Evolutionary conservation across 2,888 invertebrate species (phyloP).

Genomic region (Conchocele bisecta): DNA sequence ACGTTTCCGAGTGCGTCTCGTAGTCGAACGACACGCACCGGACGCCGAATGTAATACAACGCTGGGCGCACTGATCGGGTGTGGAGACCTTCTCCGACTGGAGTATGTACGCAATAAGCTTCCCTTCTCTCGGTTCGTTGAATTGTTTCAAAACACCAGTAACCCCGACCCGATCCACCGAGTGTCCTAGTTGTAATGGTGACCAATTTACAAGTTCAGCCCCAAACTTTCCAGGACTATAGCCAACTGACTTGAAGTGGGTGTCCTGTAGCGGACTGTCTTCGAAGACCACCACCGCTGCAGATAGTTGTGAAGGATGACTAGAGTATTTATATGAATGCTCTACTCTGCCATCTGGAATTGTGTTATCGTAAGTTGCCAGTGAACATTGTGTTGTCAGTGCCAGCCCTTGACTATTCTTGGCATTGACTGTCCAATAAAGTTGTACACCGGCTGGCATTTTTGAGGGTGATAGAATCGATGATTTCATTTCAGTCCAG

Average conservation of each 20-base stretch:
- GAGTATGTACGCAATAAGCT: slow-evolving; percentile 41
- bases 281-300: slow-evolving; percentile 60
- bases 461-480: slow-evolving; percentile 43
- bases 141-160: slow-evolving; percentile 42
- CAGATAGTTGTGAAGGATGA: slow-evolving; percentile 57
- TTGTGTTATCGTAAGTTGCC: slow-evolving; percentile 65
- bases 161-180: slow-evolving; percentile 21
- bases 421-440: slow-evolving; percentile 67
- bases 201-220: slow-evolving; percentile 52
- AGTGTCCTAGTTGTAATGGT: slow-evolving; percentile 21
- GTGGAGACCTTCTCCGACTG: slow-evolving; percentile 22
- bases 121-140: slow-evolving; percentile 51
- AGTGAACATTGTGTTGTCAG: slow-evolving; percentile 54
- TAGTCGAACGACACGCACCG: slow-evolving; percentile 65
- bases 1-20: slow-evolving; percentile 57
- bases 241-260: slow-evolving; percentile 56
- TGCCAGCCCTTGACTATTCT: slow-evolving; percentile 63
- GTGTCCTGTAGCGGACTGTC: slow-evolving; percentile 52
- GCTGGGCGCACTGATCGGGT: slow-evolving; percentile 48
- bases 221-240: slow-evolving; percentile 55
- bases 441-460: slow-evolving; percentile 61
- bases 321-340: slow-evolving; percentile 59
- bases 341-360: slow-evolving; percentile 67
- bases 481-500: slow-evolving; percentile 58
- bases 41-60: slow-evolving; percentile 41